Evolutionary conservation across 2,113 vertebrate species (phyloP).

Genomic region (Apodemus sylvaticus): DNA sequence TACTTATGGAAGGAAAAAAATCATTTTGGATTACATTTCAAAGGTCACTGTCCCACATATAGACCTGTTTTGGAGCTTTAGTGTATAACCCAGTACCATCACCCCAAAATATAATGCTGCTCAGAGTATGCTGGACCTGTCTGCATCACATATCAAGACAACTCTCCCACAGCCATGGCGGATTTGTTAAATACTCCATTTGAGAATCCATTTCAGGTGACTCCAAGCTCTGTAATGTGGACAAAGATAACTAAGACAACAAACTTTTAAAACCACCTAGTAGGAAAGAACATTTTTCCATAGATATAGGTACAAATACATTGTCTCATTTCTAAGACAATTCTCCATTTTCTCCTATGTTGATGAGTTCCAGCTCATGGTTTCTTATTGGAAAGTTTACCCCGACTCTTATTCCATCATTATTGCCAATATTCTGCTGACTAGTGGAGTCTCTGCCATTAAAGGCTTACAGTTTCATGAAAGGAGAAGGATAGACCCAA

Average conservation of each 20-base stretch:
- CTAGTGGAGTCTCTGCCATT: not conserved
- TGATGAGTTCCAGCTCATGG: not conserved
- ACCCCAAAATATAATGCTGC: not conserved
- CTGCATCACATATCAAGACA: not conserved
- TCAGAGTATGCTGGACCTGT: not conserved
- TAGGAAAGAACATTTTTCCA: not conserved
- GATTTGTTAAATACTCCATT: not conserved
- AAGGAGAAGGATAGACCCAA: not conserved
- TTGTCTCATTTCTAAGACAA: slow-evolving; percentile 23
- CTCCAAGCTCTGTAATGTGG: not conserved
- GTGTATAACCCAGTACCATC: too few species aligned
- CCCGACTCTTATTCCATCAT: accelerated
- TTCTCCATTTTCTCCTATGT: not conserved
- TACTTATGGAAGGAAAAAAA: not conserved
- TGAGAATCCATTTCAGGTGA: not conserved
- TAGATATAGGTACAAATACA: not conserved
- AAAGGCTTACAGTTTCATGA: not conserved
- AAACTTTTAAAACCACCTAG: not conserved
- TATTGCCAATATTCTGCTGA: not conserved
- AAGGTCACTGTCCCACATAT: not conserved
- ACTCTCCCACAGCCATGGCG: not conserved
- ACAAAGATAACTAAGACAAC: not conserved
- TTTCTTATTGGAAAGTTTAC: not conserved
- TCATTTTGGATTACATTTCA: not conserved
- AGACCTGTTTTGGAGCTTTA: not conserved